Percentiles rank a stretch among this genome's conserved stretches.
phyloP scores from a whole-genome alignment of 2,888 invertebrate genomes.

The Abscondita cerata region DNA sequence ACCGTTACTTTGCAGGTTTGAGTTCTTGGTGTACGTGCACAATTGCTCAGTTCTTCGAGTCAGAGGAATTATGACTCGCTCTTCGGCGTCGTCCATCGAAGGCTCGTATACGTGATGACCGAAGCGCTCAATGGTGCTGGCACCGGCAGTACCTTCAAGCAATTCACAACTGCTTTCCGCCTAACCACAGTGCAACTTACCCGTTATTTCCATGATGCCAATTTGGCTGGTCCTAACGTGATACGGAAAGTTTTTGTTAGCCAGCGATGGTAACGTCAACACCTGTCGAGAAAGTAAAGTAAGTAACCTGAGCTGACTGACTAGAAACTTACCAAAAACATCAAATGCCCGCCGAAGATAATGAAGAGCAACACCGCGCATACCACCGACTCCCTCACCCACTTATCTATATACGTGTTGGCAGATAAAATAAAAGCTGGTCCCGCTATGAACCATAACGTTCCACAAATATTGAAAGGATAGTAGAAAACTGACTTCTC shows the following conservation, averaged over 20 bases:
- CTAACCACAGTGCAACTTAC: too few relatives aligned
- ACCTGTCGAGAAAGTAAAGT: too few relatives aligned
- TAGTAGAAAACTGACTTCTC: constrained; percentile 85
- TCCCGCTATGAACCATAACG: constrained; percentile 86
- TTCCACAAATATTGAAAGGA: constrained; percentile 82
- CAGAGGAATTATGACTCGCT: constrained; percentile 69
- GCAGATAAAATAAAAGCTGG: constrained; percentile 80
- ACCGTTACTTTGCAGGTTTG: neutral
- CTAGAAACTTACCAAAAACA: constrained; percentile 66
- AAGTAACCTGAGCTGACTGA: too few relatives aligned
- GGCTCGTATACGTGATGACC: constrained; percentile 71
- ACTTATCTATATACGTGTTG: constrained; percentile 80
- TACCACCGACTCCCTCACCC: constrained; percentile 79
- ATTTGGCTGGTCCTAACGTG: constrained; percentile 88
- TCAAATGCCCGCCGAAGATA: constrained; percentile 68
- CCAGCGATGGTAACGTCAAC: constrained; percentile 82
- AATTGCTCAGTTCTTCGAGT: constrained; percentile 70
- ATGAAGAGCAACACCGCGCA: constrained; percentile 69
- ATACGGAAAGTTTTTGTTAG: constrained; percentile 90
- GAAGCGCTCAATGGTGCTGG: constrained; percentile 65
- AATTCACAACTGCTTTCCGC: too few relatives aligned
- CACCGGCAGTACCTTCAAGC: constrained; percentile 60
- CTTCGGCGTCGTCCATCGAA: constrained; percentile 57
- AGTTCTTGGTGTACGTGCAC: constrained; percentile 56
- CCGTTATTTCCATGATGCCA: constrained; percentile 69